Conservation (phyloP, 2,888 invertebrate genomes). For the Aphodius granarius region DNA sequence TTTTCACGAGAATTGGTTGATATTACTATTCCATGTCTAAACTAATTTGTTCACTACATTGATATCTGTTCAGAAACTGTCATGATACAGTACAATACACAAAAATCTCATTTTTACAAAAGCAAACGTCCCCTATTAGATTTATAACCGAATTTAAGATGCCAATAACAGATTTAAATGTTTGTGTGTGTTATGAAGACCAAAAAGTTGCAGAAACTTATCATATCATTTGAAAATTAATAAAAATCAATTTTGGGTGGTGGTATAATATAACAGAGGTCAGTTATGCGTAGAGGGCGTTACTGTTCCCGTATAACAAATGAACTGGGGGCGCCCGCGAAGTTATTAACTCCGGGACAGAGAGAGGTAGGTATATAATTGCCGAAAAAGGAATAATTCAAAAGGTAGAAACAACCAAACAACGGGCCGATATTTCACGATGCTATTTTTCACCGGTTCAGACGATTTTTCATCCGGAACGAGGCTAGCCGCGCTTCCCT, state of each 20-base stretch:
- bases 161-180: no score
- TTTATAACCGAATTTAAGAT: no score
- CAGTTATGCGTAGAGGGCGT: not conserved
- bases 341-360: constrained; percentile 39
- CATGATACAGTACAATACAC: no score
- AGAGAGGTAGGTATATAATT: constrained; percentile 46
- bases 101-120: no score
- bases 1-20: no score
- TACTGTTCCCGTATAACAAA: constrained; percentile 1
- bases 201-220: no score
- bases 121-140: no score
- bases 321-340: constrained; percentile 14
- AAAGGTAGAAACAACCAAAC: constrained; percentile 42
- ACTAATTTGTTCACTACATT: no score
- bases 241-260: not conserved
- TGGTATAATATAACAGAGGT: not conserved
- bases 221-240: not conserved
- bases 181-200: no score
- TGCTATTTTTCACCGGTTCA: constrained; percentile 46
- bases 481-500: constrained; percentile 25
- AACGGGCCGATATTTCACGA: constrained; percentile 46
- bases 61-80: no score
- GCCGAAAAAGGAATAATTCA: constrained; percentile 44
- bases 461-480: constrained; percentile 48
- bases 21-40: no score